A percentile compares a stretch with the other conserved stretches of the same genome.
phyloP scores from a whole-genome alignment of 2,113 vertebrate genomes.

The Tragelaphus imberbis region DNA sequence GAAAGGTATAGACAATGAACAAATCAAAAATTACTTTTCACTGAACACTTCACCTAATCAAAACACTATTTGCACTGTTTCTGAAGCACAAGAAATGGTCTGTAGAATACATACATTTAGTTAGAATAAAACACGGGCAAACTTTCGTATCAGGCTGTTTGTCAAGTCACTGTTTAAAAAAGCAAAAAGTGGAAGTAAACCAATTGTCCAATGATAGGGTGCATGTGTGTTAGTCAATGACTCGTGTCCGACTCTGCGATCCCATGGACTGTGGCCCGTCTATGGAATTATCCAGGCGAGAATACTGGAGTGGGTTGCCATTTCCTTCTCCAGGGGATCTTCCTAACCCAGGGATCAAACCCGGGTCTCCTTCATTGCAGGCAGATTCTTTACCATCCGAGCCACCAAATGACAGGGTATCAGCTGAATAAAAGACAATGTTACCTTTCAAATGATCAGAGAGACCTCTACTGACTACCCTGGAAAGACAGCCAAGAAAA shows the following conservation, averaged over 20 bases:
- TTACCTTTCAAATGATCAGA: conserved; percentile 9
- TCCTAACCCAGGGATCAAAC: background rate
- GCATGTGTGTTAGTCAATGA: background rate
- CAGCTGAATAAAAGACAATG: conserved; percentile 2
- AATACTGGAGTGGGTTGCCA: background rate
- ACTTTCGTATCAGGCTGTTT: background rate
- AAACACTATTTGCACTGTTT: conserved; percentile 9
- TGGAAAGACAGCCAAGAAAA: background rate
- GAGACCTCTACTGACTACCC: background rate
- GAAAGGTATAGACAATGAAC: conserved; percentile 20
- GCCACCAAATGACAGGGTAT: background rate
- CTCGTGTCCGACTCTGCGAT: background rate
- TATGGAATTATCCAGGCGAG: background rate
- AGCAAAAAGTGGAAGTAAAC: background rate
- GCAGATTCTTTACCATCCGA: background rate
- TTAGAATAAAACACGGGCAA: conserved; percentile 34
- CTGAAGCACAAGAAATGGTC: conserved; percentile 11
- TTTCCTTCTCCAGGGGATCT: background rate
- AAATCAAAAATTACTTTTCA: conserved; percentile 49
- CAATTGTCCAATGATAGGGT: background rate
- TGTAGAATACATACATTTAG: conserved; percentile 1
- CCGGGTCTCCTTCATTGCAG: background rate
- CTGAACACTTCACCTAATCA: background rate
- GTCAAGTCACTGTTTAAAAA: conserved; percentile 33
- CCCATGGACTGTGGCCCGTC: background rate